These are phyloP conservation scores for Natrix natrix DNA, from an alignment of 2,797 vertebrate genomes.

Conservation along the genomic window DNA sequence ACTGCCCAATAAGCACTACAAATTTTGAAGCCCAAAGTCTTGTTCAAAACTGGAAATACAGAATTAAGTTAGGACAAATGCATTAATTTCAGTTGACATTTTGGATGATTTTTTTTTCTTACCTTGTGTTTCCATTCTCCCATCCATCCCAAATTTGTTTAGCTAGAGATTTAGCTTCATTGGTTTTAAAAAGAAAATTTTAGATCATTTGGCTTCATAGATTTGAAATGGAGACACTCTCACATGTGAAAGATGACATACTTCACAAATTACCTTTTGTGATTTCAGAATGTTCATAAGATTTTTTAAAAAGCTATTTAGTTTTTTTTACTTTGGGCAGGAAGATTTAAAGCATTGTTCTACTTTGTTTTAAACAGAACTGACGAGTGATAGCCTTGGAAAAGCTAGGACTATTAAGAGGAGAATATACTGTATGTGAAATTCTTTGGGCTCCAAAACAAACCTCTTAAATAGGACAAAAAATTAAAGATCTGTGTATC, in stretches of 20 bases:
- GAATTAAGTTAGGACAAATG: not conserved
- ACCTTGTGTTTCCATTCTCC: not conserved
- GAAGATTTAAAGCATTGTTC: not conserved
- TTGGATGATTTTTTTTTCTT: not conserved
- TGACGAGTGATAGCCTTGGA: not conserved
- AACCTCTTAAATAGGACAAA: not conserved
- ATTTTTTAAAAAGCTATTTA: not conserved
- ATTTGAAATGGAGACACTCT: not conserved
- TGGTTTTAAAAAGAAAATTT: not conserved
- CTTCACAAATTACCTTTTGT: not conserved
- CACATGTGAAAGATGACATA: not conserved
- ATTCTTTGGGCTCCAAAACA: not conserved
- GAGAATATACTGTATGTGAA: not conserved
- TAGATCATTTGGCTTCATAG: not conserved
- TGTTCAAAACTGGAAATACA: not conserved
- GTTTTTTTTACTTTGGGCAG: not conserved
- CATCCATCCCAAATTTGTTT: too few species aligned
- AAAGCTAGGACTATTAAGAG: not conserved
- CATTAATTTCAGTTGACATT: not conserved
- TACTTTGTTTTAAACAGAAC: not conserved
- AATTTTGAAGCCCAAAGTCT: not conserved
- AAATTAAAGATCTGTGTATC: not conserved
- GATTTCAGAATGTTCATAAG: not conserved
- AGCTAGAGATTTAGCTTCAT: not conserved
- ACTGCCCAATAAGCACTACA: not conserved